These are phyloP conservation scores for Neelides folsomi DNA, from an alignment of 2,888 invertebrate species.

Conservation along the genomic window DNA sequence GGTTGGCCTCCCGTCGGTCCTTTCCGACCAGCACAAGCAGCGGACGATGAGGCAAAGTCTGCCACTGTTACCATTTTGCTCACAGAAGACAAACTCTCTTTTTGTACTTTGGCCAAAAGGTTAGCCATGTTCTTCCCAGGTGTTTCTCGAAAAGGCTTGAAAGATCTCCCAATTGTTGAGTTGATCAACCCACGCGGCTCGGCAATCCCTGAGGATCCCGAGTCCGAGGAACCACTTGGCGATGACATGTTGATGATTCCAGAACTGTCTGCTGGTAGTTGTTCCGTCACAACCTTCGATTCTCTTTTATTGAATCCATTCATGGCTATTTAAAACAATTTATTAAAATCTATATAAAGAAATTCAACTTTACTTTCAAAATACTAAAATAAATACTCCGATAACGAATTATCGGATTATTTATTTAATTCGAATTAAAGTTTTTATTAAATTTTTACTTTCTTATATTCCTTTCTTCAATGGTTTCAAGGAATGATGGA, in stretches of 20 bases:
- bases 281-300: conserved; percentile 15
- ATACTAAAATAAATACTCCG: background rate
- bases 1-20: too few species aligned
- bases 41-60: background rate
- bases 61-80: conserved; percentile 1
- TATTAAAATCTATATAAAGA: background rate
- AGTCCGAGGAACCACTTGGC: conserved; percentile 26
- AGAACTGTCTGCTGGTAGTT: conserved; percentile 27
- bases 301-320: conserved; percentile 18
- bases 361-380: background rate
- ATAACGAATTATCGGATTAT: too few species aligned
- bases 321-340: conserved; percentile 13
- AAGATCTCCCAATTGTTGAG: conserved; percentile 3
- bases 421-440: too few species aligned
- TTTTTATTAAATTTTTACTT: background rate
- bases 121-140: conserved; percentile 16
- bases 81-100: conserved; percentile 9
- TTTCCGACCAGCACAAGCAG: too few species aligned
- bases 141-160: conserved; percentile 1
- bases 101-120: conserved; percentile 25
- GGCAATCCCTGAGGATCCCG: conserved; percentile 16
- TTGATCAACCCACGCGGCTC: conserved; percentile 4
- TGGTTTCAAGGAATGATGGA: background rate
- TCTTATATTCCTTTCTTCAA: background rate
- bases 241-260: conserved; percentile 22